A percentile compares a stretch with the other conserved stretches of the same genome.
Conservation (phyloP, 2,113 vertebrate species). For the Cyphomyrus discorhynchus region DNA sequence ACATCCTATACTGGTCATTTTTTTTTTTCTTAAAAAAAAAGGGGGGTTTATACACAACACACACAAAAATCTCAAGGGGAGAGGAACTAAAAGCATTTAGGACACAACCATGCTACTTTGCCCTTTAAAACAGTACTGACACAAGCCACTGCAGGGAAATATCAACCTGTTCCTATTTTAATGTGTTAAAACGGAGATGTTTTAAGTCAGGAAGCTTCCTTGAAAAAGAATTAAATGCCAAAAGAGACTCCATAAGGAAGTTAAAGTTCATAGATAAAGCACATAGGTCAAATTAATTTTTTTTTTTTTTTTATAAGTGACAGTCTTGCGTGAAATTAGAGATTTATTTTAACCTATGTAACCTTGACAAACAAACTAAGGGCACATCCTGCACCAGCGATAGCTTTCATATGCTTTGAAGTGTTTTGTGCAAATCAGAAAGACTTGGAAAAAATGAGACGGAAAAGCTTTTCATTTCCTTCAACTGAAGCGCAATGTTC, state of each 20-base stretch:
- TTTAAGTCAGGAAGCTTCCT: not conserved
- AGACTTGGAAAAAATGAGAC: not conserved
- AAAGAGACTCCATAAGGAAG: not conserved
- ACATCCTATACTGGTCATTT: not conserved
- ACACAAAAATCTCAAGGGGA: not conserved
- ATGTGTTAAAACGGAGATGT: not conserved
- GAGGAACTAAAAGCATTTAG: not conserved
- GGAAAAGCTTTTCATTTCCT: not conserved
- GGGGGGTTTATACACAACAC: not conserved
- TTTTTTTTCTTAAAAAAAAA: not conserved
- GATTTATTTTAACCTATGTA: not conserved
- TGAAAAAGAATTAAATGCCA: not conserved
- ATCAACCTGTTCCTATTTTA: not conserved
- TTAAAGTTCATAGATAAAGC: not conserved
- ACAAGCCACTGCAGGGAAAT: not conserved
- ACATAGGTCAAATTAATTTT: not conserved
- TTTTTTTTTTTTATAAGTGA: not conserved
- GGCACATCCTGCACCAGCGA: not conserved
- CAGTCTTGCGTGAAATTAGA: not conserved
- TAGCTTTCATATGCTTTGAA: not conserved
- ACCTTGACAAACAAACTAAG: not conserved
- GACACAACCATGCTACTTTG: not conserved
- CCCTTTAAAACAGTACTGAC: not conserved
- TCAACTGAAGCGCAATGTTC: not conserved
- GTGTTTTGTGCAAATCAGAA: not conserved